phyloP scores from a whole-genome alignment of 2,113 vertebrate genomes.

The Syngnathus typhle region DNA sequence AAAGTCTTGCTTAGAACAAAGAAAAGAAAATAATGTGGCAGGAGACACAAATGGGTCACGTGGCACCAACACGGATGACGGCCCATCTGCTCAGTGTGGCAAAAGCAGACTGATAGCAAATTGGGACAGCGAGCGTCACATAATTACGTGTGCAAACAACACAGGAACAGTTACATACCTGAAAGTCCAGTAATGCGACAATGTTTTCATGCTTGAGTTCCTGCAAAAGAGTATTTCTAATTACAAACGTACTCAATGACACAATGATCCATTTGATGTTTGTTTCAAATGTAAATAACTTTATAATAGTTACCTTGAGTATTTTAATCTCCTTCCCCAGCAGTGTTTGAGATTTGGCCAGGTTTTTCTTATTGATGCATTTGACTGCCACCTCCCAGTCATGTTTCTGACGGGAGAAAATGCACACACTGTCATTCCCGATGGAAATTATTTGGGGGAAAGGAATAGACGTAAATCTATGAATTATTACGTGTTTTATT shows the following conservation, averaged over 20 bases:
- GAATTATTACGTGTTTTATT: too few relatives aligned
- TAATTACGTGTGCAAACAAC: conserved; percentile 8
- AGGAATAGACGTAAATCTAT: not conserved
- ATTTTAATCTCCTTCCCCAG: conserved; percentile 98
- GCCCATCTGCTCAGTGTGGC: conserved; percentile 27
- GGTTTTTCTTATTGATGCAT: conserved; percentile 97
- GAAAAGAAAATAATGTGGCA: conserved; percentile 17
- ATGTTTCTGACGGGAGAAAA: conserved; percentile 75
- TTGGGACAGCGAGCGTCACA: conserved; percentile 7
- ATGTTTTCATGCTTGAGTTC: conserved; percentile 98
- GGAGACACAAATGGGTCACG: conserved; percentile 34
- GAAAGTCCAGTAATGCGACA: conserved; percentile 93
- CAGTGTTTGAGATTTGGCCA: conserved; percentile 93
- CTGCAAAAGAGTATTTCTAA: conserved; percentile 63
- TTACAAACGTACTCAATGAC: not conserved
- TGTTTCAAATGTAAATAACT: not conserved
- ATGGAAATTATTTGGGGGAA: too few relatives aligned
- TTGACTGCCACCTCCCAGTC: conserved; percentile 97
- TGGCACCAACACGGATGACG: conserved; percentile 9
- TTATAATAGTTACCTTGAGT: conserved; percentile 80
- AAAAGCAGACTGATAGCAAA: conserved; percentile 1
- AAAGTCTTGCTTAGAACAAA: conserved; percentile 21
- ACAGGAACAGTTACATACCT: conserved; percentile 71
- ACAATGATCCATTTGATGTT: not conserved
- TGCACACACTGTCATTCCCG: not conserved